Conservation (phyloP, 2,888 invertebrate genomes). For the Megaustenia siamemsis region DNA sequence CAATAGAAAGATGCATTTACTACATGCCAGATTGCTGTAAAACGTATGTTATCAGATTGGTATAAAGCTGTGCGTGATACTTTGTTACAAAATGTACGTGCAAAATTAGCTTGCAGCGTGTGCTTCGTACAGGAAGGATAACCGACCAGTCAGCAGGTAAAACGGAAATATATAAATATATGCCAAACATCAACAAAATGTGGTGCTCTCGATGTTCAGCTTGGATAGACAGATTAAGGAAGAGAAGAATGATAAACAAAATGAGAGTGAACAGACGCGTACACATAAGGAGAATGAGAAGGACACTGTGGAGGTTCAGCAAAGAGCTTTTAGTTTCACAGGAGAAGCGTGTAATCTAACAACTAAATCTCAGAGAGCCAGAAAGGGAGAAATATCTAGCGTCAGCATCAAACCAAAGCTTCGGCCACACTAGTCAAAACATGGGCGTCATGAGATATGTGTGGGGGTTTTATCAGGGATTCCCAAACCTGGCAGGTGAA, state of each 20-base stretch:
- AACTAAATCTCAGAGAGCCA: background rate
- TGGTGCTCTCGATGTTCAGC: background rate
- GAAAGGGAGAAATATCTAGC: background rate
- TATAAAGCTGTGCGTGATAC: too few species aligned
- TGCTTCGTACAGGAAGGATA: background rate
- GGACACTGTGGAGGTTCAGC: background rate
- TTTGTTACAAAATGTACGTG: too few species aligned
- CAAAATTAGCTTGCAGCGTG: too few species aligned
- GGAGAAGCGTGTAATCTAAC: background rate
- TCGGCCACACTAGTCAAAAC: slow-evolving; percentile 23
- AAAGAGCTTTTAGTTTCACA: background rate
- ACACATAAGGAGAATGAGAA: too few species aligned
- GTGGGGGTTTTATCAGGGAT: too few species aligned
- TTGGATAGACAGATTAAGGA: background rate
- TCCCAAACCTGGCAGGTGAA: too few species aligned
- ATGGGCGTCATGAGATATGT: background rate
- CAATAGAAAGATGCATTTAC: too few species aligned
- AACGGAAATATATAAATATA: background rate
- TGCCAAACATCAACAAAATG: background rate
- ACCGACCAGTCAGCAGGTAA: background rate
- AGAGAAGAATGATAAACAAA: background rate
- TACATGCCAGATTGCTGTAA: too few species aligned
- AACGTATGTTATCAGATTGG: too few species aligned
- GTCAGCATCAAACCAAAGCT: slow-evolving; percentile 15
- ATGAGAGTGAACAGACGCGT: background rate